Conservation (phyloP, 2,888 invertebrate species). For the Acheta domesticus region DNA sequence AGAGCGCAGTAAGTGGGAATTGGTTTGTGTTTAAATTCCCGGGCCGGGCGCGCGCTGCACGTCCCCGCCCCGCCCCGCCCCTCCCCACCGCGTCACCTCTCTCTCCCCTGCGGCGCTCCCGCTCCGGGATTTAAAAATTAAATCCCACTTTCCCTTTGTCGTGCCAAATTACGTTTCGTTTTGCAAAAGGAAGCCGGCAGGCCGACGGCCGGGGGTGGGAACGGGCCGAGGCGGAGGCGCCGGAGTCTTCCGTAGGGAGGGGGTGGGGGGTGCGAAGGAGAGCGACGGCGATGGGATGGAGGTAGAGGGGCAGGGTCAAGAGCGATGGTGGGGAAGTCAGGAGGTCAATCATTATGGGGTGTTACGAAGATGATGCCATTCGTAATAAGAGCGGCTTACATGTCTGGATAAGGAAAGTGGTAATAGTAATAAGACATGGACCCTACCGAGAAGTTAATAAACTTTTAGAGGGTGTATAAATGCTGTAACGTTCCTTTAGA, state of each 20-base stretch:
- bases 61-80: too few relatives aligned
- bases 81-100: neutral
- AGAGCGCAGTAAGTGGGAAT: neutral
- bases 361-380: too few relatives aligned
- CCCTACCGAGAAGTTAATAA: too few relatives aligned
- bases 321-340: too few relatives aligned
- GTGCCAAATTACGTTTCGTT: slow-evolving; percentile 18
- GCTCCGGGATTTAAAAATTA: slow-evolving; percentile 11
- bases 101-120: neutral
- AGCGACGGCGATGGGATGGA: neutral
- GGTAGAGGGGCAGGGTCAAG: neutral
- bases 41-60: neutral
- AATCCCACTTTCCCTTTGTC: slow-evolving; percentile 12
- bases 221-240: neutral
- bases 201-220: neutral
- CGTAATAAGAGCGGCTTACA: too few relatives aligned
- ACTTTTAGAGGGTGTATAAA: too few relatives aligned
- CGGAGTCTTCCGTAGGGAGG: neutral
- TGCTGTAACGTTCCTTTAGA: too few relatives aligned
- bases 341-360: too few relatives aligned
- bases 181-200: slow-evolving; percentile 4
- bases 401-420: too few relatives aligned
- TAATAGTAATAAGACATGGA: too few relatives aligned
- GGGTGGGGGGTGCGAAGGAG: neutral
- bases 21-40: slow-evolving; percentile 10